Base-by-base conservation (phyloP, 1,140 invertebrate species). In the Ericerus pela region DNA sequence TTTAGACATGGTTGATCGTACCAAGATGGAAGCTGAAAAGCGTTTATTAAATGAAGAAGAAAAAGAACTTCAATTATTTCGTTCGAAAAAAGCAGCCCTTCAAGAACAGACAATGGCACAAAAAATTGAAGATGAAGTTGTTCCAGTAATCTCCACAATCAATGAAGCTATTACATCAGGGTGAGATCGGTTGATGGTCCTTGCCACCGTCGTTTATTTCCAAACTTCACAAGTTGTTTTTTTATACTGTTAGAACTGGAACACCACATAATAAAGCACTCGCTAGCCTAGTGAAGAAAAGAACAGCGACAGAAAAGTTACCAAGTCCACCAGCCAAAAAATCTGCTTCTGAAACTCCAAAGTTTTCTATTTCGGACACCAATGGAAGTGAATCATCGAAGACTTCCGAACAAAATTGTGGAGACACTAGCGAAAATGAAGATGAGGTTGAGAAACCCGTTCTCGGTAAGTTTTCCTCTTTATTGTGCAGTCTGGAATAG, bases 1-100 rank as follows among this genome's bases (percentile, higher is more conserved):
- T 70, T 70, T 96, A 8, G 88, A 96, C 63, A 73, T 88, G 43
- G 86, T 96, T 8, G 87, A 93, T 70, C 75, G 81, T 59, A 83
- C 80, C 18, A 91, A 89, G 73, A 75, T 88, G 30, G 82, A 85
- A 57, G 82, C 85, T 31, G 88, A 92, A 60, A 76, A 80, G 56
- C 81, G 82, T 66, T 86, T 88, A 57, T 76, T 78, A 64, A 67
- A 81, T 30, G 86, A 92, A 65, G 89, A 93, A 66, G 78, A 81
- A 62, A 73, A 78, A 60, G 85, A 89, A 67, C 78, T 93, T 63
- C 74, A 79, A 60, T 87, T 90, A 65, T 94, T 86, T 68, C 80
- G 88, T 69, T 82, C 75, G 63, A 71, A 72, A 31, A 85, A 90
- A 8, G 82, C 83, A n/a, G 79, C 76, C 56, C 66, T 90, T 6